These are phyloP conservation scores for Cryptus viduatorius DNA, from an alignment of 2,888 invertebrate species.

Conservation along the genomic window DNA sequence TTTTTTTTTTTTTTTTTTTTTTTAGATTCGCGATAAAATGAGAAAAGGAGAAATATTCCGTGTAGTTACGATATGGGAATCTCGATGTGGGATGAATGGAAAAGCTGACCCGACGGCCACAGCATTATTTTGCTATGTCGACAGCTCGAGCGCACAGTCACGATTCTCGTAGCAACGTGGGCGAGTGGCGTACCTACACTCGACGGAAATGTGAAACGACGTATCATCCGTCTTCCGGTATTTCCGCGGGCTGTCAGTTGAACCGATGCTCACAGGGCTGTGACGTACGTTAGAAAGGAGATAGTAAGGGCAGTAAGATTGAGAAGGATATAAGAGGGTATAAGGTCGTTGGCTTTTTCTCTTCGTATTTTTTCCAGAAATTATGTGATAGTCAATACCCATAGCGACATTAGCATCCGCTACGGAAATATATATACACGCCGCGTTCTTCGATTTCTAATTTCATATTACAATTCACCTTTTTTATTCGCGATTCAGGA, in stretches of 20 bases:
- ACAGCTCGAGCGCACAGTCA: constrained; percentile 33
- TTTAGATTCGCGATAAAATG: neutral
- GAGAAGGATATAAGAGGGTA: constrained; percentile 4
- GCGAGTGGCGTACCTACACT: constrained; percentile 11
- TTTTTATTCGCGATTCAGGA: neutral
- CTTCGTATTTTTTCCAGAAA: neutral
- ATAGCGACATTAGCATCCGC: neutral
- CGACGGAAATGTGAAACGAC: constrained; percentile 53
- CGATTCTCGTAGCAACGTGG: constrained; percentile 24
- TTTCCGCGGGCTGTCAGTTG: constrained; percentile 51
- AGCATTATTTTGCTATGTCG: constrained; percentile 47
- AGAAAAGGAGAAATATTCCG: neutral
- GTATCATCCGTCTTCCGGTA: constrained; percentile 51
- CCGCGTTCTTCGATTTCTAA: neutral
- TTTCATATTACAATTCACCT: neutral
- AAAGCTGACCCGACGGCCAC: constrained; percentile 33
- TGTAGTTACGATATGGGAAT: neutral
- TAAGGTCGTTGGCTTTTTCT: neutral
- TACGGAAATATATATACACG: neutral
- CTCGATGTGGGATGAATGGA: constrained; percentile 26
- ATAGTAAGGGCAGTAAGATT: constrained; percentile 1
- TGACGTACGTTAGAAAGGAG: constrained; percentile 8
- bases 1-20: neutral
- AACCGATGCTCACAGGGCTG: constrained; percentile 19
- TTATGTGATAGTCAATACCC: neutral